Base-by-base conservation (phyloP, 1,140 invertebrate species). In the Akabosia matsudoensis region DNA sequence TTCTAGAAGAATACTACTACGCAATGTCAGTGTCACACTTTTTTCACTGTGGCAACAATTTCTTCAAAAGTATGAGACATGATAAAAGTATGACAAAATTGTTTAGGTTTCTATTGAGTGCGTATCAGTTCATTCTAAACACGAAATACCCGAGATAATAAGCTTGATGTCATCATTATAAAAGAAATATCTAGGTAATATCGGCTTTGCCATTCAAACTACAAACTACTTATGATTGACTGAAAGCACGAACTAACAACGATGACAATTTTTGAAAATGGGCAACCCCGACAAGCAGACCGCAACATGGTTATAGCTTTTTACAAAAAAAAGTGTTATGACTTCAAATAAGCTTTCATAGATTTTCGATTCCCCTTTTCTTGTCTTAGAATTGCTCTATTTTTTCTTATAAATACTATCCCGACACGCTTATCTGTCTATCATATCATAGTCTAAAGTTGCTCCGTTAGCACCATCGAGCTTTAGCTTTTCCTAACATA, bases 381-480 rank as follows among this genome's bases (percentile, higher is more conserved):
- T n/a, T n/a, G n/a, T n/a, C n/a, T n/a, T n/a, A n/a, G n/a, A n/a
- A n/a, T n/a, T 31, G 61, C 28, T 67, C 61, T 31, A 2, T 13
- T 67, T 67, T 67, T 22, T 22, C 30, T 67, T 67, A 67, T 67
- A 67, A 67, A 67, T 67, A 67, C 31, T 30, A 67, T 2, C 7
- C 4, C 31, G 30, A 31, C 61, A 67, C 26, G 61, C 7, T 67
- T 67, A 30, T 1, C 7, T 22, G 4, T 7, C 1, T 30, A 31
- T 67, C 61, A 67, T 30, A 67, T 67, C 61, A 67, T 30, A 16
- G 28, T 30, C 61, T 67, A 7, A 31, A 7, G 24, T 67, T 24
- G 2, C 31, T 30, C 61, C 10, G 28, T 31, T 31, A 28, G 31
- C 24, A 67, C 24, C n/a, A n/a, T 16, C 7, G 24, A 67, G 10